Base-by-base conservation (phyloP, 2,888 invertebrate genomes). In the Deilephila porcellus region DNA sequence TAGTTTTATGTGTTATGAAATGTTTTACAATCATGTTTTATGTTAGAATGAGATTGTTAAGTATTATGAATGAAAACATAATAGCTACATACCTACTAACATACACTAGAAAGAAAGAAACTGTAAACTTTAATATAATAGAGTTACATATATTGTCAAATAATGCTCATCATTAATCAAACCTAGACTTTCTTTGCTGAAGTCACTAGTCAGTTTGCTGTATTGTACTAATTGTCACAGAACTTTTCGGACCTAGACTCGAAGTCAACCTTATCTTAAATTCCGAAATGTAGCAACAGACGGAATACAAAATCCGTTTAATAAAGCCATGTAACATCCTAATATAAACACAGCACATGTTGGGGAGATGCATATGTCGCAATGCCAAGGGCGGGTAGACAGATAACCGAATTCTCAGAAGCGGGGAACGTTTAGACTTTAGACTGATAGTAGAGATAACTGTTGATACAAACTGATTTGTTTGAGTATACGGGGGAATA, bases 321-420 rank as follows among this genome's bases (percentile, higher is more conserved):
- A 17, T 56, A 56, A 56, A 56, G 19, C 4, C 14, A n/a, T 56
- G n/a, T n/a, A 60, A 4, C 25, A 29, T 60, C 14, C 20, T 17
- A 64, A 67, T 67, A 67, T 20, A 64, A 4, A 45, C 37, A 20
- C 0, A 37, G n/a, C 45, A 52, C 52, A 67, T 52, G 52, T 67
- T 8, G 14, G 45, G 17, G 52, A 45, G 8, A 25, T 59, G 56
- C 71, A 74, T 71, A 71, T 63, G 71, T 34, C 52, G 63, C 71
- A 74, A 73, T 63, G 73, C 62, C 73, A 74, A 74, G 73, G 56
- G 70, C 62, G 62, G 6, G 20, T 37, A 63, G 52, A 62, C 70
- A 70, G 71, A 74, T 73, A 71, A 62, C 60, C 62, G 53, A 29
- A 53, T 71, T 71, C 73, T 63, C 53, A 70, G 73, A 70, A 74